Evolutionary conservation across 1,140 invertebrate genomes (phyloP).

Genomic region (Papilio xuthus): DNA sequence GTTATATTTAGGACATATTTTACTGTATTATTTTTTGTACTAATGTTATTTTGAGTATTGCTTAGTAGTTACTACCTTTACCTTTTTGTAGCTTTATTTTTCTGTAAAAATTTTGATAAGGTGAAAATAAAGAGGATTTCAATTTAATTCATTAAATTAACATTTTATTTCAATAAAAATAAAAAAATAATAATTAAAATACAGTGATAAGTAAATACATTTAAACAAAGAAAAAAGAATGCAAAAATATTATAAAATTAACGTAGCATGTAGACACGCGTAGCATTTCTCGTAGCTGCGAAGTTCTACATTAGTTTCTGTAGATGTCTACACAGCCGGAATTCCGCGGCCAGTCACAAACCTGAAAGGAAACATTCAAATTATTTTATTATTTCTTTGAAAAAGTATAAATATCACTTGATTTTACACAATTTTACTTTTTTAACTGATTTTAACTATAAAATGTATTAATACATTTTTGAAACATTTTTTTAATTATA

Average conservation of each 20-base stretch:
- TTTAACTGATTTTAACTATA: too few species aligned
- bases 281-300: neutral
- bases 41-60: too few species aligned
- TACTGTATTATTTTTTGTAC: too few species aligned
- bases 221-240: neutral
- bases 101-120: neutral
- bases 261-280: neutral
- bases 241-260: neutral
- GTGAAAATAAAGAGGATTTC: neutral
- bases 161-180: neutral
- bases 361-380: neutral
- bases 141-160: too few species aligned
- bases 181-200: neutral
- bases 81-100: too few species aligned
- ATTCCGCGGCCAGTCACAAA: constrained; percentile 28
- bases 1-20: too few species aligned
- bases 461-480: neutral
- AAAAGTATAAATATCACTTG: neutral
- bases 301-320: neutral
- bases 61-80: too few species aligned
- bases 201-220: neutral
- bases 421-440: too few species aligned
- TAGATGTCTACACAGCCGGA: neutral
- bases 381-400: neutral
- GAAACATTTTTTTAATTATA: too few species aligned